Evolutionary conservation across 1,140 invertebrate genomes (phyloP).

Genomic region (Globodera rostochiensis): DNA sequence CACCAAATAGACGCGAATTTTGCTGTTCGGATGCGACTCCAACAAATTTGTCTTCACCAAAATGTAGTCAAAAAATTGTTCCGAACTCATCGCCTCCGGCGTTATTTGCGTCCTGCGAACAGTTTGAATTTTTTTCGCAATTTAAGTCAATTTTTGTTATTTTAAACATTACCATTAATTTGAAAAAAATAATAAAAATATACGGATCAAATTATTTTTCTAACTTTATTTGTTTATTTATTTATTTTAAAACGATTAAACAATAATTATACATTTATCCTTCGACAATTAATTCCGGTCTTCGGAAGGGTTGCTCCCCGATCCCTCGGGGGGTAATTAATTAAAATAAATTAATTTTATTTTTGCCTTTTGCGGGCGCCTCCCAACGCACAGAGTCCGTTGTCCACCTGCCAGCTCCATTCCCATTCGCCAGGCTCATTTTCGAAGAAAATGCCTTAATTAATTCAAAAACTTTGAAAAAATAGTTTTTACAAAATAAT

Average conservation of each 20-base stretch:
- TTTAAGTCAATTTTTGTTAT: no score
- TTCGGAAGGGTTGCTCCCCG: background rate
- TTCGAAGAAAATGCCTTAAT: constrained; percentile 1
- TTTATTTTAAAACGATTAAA: no score
- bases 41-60: constrained; percentile 28
- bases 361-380: constrained; percentile 9
- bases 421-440: constrained; percentile 15
- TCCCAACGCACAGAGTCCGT: constrained; percentile 28
- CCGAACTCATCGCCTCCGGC: background rate
- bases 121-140: background rate
- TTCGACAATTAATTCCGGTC: background rate
- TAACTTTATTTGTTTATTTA: background rate
- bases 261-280: no score
- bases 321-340: no score
- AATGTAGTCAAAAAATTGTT: constrained; percentile 35
- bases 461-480: background rate
- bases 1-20: constrained; percentile 27
- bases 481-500: background rate
- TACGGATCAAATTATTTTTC: no score
- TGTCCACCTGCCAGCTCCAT: constrained; percentile 25
- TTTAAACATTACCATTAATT: no score
- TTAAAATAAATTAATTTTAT: background rate
- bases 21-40: constrained; percentile 18
- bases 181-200: no score
- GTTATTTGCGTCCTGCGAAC: background rate